Evolutionary conservation across 2,888 invertebrate genomes (phyloP).

Genomic region (Stomorhina lunata): DNA sequence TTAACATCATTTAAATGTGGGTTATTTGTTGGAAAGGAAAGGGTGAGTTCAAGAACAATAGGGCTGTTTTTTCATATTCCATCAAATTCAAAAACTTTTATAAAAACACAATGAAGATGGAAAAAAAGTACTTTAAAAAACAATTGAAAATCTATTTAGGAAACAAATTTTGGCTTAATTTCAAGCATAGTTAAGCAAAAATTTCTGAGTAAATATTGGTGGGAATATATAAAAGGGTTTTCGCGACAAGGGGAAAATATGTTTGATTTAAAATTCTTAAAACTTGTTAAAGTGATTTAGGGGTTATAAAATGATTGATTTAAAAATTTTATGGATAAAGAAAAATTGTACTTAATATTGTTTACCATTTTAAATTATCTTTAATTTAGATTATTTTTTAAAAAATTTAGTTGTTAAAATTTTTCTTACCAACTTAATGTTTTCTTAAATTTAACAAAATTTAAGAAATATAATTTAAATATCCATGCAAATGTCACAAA

Average conservation of each 20-base stretch:
- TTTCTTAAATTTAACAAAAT: too few relatives aligned
- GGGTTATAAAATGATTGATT: too few relatives aligned
- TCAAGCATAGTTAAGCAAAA: conserved; percentile 44
- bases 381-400: too few relatives aligned
- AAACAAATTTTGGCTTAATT: conserved; percentile 56
- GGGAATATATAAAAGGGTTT: conserved; percentile 32
- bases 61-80: conserved; percentile 3
- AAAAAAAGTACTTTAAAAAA: conserved; percentile 12
- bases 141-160: conserved; percentile 63
- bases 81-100: conserved; percentile 26
- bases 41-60: neutral
- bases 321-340: too few relatives aligned
- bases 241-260: neutral
- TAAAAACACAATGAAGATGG: conserved; percentile 13
- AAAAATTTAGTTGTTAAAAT: too few relatives aligned
- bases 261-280: too few relatives aligned
- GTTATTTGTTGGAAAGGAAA: conserved; percentile 12
- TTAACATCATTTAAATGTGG: conserved; percentile 25
- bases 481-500: conserved; percentile 15
- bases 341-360: too few relatives aligned
- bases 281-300: too few relatives aligned
- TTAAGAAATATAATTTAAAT: neutral
- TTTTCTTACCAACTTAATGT: too few relatives aligned
- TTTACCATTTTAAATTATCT: too few relatives aligned
- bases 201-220: conserved; percentile 14